Evolutionary conservation across 2,113 vertebrate species (phyloP).

Genomic region (Nannobrachium achirus): DNA sequence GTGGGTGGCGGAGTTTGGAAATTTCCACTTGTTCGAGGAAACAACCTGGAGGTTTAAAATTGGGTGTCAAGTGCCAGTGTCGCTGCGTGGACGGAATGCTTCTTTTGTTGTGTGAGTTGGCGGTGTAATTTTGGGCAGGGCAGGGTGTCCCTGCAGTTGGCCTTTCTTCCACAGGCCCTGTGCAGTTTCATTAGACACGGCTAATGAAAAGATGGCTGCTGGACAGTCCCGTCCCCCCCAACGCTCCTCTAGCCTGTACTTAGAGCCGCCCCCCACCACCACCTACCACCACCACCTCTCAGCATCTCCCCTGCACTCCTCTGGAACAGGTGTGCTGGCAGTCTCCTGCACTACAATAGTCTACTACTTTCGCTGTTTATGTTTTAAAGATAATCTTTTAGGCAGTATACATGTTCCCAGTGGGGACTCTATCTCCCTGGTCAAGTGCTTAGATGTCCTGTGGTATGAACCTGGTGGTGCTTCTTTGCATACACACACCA

Average conservation of each 20-base stretch:
- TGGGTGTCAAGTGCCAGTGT: conserved; percentile 78
- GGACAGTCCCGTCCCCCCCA: conserved; percentile 59
- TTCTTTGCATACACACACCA: too few species aligned
- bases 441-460: too few species aligned
- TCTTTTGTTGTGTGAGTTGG: conserved; percentile 75
- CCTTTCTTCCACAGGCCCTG: conserved; percentile 72
- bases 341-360: conserved; percentile 22
- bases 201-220: conserved; percentile 83
- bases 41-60: conserved; percentile 65
- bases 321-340: conserved; percentile 77
- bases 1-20: conserved; percentile 55
- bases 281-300: conserved; percentile 5
- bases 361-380: neutral
- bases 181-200: conserved; percentile 83
- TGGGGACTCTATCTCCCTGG: too few species aligned
- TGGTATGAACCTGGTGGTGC: too few species aligned
- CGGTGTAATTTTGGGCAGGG: conserved; percentile 79
- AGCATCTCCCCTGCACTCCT: too few species aligned
- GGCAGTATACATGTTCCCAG: too few species aligned
- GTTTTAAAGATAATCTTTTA: too few species aligned
- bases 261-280: conserved; percentile 54
- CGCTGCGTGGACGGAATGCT: conserved; percentile 78
- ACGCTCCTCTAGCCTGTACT: conserved; percentile 72
- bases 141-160: conserved; percentile 78
- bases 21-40: conserved; percentile 74